phyloP scores from a whole-genome alignment of 2,888 invertebrate genomes.

The Sinodicranocentrus sp. region DNA sequence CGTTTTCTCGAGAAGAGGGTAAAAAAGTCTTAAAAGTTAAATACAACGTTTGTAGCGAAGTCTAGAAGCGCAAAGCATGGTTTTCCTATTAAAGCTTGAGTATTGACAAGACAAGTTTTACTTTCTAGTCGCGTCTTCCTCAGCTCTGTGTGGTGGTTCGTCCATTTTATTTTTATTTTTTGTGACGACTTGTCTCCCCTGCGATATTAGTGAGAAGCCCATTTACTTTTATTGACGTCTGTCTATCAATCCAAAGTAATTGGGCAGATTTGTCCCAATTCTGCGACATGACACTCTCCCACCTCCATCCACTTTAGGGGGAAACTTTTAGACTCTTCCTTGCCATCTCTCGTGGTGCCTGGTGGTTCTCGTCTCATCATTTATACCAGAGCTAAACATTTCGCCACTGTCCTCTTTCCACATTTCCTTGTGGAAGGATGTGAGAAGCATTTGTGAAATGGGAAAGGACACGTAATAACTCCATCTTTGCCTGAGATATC shows the following conservation, averaged over 20 bases:
- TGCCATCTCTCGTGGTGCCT: background rate
- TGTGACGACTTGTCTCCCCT: constrained; percentile 27
- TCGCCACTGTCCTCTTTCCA: no score
- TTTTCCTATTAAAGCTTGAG: no score
- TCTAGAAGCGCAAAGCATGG: no score
- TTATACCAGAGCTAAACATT: no score
- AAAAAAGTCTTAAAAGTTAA: no score
- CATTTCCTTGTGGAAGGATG: background rate
- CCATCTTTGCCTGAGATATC: no score
- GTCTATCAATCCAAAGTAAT: constrained; percentile 60
- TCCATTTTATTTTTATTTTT: background rate
- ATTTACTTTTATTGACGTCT: constrained; percentile 61
- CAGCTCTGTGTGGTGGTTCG: background rate
- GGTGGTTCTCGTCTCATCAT: background rate
- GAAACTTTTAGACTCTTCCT: background rate
- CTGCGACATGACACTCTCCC: no score
- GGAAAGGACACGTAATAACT: constrained; percentile 15
- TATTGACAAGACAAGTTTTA: no score
- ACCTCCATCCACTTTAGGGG: background rate
- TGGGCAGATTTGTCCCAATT: constrained; percentile 33
- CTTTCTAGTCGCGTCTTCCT: constrained; percentile 36
- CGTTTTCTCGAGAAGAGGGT: no score
- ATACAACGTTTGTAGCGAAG: no score
- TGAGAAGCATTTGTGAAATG: background rate
- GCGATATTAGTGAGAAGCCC: constrained; percentile 23